These are phyloP conservation scores for Sitobion miscanthi DNA, from an alignment of 1,140 invertebrate species.

Conservation along the genomic window DNA sequence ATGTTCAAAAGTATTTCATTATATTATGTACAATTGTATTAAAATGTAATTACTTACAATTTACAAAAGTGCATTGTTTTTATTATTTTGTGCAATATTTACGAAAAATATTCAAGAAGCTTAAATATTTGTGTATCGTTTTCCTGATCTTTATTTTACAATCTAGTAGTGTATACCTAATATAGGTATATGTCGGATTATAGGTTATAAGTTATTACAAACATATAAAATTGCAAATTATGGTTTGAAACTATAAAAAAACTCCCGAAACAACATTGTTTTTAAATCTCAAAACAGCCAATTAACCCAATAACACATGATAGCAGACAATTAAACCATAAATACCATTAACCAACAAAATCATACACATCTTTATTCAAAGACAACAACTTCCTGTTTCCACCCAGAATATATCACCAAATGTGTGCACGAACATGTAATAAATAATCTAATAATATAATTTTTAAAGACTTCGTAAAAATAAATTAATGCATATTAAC, in stretches of 20 bases:
- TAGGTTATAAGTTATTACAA: too few species aligned
- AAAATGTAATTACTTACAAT: not conserved
- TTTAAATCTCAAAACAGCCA: not conserved
- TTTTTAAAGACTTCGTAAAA: not conserved
- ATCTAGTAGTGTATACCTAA: too few species aligned
- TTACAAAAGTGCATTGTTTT: not conserved
- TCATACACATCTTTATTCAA: not conserved
- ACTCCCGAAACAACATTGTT: not conserved
- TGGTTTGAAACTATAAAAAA: too few species aligned
- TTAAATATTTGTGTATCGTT: not conserved
- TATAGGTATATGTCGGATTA: too few species aligned
- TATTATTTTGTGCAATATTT: not conserved
- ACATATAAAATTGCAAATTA: too few species aligned
- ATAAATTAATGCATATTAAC: too few species aligned
- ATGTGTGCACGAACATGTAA: not conserved
- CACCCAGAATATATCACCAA: not conserved
- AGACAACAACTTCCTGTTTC: not conserved
- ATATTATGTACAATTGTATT: not conserved
- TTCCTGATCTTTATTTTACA: not conserved
- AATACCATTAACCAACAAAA: not conserved
- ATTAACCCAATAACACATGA: not conserved
- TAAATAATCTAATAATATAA: not conserved
- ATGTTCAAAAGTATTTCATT: not conserved
- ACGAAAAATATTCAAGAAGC: not conserved
- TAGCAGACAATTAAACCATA: not conserved